Evolutionary conservation across 2,113 vertebrate genomes (phyloP).

Genomic region (Mobula hypostoma): DNA sequence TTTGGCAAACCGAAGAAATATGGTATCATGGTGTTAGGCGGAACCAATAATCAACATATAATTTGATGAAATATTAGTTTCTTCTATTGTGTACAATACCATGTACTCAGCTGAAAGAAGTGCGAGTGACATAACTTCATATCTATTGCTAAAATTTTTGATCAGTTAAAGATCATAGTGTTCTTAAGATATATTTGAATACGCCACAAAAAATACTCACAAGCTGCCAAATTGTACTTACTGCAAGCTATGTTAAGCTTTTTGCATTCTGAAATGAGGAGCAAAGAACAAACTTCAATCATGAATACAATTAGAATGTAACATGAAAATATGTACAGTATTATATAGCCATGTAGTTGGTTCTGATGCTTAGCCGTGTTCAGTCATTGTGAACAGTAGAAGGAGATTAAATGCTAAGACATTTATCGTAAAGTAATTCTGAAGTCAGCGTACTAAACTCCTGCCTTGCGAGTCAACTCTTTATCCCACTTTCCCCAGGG

Average conservation of each 20-base stretch:
- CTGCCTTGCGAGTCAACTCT: no score
- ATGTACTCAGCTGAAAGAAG: background rate
- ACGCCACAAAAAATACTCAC: background rate
- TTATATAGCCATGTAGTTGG: no score
- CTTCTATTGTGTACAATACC: background rate
- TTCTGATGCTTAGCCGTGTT: no score
- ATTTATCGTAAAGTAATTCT: background rate
- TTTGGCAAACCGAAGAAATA: no score
- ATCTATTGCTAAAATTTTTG: background rate
- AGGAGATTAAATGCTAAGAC: background rate
- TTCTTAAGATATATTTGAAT: background rate
- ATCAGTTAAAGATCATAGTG: background rate
- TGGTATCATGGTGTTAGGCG: background rate
- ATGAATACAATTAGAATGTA: background rate
- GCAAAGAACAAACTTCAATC: background rate
- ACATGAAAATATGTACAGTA: background rate
- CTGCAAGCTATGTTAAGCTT: background rate
- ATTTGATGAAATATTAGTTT: background rate
- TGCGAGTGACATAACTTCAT: background rate
- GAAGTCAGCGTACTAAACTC: background rate
- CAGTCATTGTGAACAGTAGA: background rate
- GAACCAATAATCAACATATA: background rate
- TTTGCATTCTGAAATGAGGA: constrained; percentile 6
- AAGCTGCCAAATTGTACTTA: background rate
- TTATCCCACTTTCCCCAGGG: no score